A percentile compares a stretch with the other conserved stretches of the same genome.
phyloP scores from a whole-genome alignment of 2,797 vertebrate genomes.

The Okamejei kenojei region DNA sequence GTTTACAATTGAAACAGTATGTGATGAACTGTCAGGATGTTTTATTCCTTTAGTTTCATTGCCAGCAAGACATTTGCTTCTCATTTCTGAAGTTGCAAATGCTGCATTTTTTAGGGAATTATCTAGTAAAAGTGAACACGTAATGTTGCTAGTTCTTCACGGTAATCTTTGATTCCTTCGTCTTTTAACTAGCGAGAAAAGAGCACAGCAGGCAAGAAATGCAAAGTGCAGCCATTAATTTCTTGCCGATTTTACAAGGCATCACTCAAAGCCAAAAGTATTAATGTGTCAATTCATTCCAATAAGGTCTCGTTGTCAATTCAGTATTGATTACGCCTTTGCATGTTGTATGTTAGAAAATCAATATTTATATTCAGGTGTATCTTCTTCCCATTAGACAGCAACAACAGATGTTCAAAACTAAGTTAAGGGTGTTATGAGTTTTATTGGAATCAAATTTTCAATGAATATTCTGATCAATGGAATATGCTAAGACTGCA shows the following conservation, averaged over 20 bases:
- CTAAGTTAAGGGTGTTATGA: background rate
- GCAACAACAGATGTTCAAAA: background rate
- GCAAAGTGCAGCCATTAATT: background rate
- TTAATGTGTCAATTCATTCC: background rate
- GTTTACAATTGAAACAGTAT: slow-evolving; percentile 13
- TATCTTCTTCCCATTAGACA: background rate
- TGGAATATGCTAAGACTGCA: background rate
- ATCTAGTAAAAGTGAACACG: background rate
- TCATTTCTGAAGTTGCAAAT: slow-evolving; percentile 43
- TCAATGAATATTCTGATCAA: background rate
- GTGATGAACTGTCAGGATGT: background rate
- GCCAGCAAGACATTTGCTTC: slow-evolving; percentile 44
- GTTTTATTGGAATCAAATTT: background rate
- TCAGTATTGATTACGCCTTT: background rate
- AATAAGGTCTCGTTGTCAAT: background rate
- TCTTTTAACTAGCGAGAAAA: background rate
- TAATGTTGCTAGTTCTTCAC: background rate
- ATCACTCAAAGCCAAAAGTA: background rate
- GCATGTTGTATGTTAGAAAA: background rate
- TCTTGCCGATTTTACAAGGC: background rate
- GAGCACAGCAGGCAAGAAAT: background rate
- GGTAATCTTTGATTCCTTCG: background rate
- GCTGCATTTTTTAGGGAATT: slow-evolving; percentile 39
- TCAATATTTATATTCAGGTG: background rate
- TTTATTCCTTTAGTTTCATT: slow-evolving; percentile 15